phyloP scores from a whole-genome alignment of 2,113 vertebrate genomes.

The Odobenus rosmarus region DNA sequence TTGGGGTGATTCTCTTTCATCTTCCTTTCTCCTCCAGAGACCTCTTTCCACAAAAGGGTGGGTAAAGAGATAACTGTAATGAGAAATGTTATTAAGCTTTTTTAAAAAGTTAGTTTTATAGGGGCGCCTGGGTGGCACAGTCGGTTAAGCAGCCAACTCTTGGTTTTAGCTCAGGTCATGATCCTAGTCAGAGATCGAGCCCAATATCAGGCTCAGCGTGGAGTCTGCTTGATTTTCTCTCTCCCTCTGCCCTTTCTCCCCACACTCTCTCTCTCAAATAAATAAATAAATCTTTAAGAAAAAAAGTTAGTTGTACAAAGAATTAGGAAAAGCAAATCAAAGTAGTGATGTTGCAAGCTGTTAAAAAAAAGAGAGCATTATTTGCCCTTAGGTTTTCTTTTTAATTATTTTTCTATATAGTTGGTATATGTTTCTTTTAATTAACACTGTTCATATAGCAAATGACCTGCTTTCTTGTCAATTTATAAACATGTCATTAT shows the following conservation, averaged over 20 bases:
- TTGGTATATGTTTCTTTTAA: background rate
- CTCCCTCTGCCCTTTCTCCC: background rate
- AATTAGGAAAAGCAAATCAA: constrained; percentile 4
- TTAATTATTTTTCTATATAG: background rate
- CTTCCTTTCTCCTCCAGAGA: background rate
- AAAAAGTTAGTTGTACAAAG: background rate
- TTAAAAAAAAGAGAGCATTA: background rate
- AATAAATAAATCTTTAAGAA: background rate
- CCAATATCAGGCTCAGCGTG: background rate
- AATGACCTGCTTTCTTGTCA: background rate
- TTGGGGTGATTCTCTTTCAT: background rate
- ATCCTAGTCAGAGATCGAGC: background rate
- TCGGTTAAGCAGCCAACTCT: background rate
- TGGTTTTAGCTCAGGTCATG: background rate
- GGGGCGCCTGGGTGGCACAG: background rate
- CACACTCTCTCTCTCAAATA: background rate
- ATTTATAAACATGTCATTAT: background rate
- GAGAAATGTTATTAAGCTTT: background rate
- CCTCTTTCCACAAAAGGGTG: background rate
- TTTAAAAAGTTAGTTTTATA: background rate
- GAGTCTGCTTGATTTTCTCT: background rate
- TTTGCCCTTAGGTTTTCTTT: background rate
- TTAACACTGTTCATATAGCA: background rate
- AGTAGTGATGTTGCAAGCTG: background rate
- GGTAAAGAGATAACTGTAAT: background rate